Evolutionary conservation across 2,113 vertebrate genomes (phyloP).

Genomic region (Mormyrus lacerda): DNA sequence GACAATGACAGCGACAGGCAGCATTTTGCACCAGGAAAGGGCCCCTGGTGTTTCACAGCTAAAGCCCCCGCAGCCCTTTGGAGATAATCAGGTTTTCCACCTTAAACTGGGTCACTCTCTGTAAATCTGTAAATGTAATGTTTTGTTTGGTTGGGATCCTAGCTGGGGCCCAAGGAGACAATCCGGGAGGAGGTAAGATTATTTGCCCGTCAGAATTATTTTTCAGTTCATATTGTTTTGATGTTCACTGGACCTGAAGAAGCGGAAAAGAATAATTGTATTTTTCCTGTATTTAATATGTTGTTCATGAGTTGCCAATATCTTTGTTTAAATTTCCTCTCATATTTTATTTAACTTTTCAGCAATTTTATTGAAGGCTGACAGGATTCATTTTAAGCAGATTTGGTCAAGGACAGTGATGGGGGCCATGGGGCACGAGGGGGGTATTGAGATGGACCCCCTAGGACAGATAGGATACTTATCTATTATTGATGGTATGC

Average conservation of each 20-base stretch:
- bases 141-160: neutral
- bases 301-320: neutral
- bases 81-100: neutral
- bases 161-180: neutral
- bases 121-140: neutral
- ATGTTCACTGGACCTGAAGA: neutral
- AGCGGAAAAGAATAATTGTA: neutral
- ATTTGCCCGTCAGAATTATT: neutral
- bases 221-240: neutral
- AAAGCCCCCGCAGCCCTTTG: neutral
- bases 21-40: neutral
- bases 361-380: neutral
- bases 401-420: neutral
- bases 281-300: neutral
- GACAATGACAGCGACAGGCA: neutral
- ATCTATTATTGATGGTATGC: neutral
- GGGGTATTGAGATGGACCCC: neutral
- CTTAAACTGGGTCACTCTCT: constrained; percentile 17
- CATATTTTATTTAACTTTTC: neutral
- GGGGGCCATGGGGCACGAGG: neutral
- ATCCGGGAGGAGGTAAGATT: neutral
- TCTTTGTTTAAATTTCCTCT: neutral
- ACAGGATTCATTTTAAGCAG: neutral
- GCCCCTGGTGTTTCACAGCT: neutral
- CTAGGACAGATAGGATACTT: neutral